Evolutionary conservation across 1,140 invertebrate genomes (phyloP).

Genomic region (Uloborus diversus): DNA sequence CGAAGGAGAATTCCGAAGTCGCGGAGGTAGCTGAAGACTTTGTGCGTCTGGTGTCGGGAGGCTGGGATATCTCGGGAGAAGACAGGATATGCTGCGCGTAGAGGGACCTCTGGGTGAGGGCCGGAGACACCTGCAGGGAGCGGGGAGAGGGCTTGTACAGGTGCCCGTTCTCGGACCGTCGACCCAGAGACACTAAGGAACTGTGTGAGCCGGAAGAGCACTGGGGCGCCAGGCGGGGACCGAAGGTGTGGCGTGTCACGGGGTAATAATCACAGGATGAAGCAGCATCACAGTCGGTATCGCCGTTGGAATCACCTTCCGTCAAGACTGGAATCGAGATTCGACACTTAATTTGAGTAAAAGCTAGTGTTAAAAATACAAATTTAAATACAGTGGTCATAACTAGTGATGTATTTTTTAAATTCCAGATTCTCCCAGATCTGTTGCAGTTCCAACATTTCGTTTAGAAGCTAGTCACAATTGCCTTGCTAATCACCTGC

Average conservation of each 20-base stretch:
- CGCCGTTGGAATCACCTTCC: slow-evolving; percentile 48
- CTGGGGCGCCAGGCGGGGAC: slow-evolving; percentile 49
- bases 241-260: slow-evolving; percentile 40
- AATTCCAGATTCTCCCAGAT: too few relatives aligned
- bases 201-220: slow-evolving; percentile 52
- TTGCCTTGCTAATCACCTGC: too few relatives aligned
- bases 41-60: slow-evolving; percentile 13
- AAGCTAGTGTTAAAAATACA: too few relatives aligned
- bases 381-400: too few relatives aligned
- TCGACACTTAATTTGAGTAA: too few relatives aligned
- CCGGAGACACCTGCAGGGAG: slow-evolving; percentile 55
- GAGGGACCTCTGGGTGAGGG: slow-evolving; percentile 57
- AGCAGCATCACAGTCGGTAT: slow-evolving; percentile 50
- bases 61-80: slow-evolving; percentile 45
- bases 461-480: too few relatives aligned
- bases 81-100: slow-evolving; percentile 59
- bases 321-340: slow-evolving; percentile 40
- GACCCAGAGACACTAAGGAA: slow-evolving; percentile 54
- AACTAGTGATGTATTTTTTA: too few relatives aligned
- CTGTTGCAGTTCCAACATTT: too few relatives aligned
- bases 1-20: slow-evolving; percentile 58
- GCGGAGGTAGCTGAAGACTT: slow-evolving; percentile 52
- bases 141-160: slow-evolving; percentile 51
- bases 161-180: slow-evolving; percentile 37
- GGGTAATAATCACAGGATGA: slow-evolving; percentile 53